Evolutionary conservation across 2,113 vertebrate genomes (phyloP), one percentile per base, ranked within the genome.

Genomic region (Aegotheles bennettii): DNA sequence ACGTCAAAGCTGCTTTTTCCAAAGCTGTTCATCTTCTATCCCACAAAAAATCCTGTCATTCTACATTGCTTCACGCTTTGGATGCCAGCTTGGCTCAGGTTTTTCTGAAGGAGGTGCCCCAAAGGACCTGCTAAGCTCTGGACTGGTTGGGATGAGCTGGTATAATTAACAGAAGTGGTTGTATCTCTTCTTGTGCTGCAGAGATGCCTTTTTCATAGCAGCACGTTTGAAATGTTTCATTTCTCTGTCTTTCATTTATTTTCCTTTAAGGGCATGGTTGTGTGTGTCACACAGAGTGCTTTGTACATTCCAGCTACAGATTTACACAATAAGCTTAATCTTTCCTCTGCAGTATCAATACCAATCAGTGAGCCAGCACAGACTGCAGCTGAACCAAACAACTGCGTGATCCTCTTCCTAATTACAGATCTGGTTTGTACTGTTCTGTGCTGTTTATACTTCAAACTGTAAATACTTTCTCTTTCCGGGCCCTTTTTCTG

Each of bases 281-380:
- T 83, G 45, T 31, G 82, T 76, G 40, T 77, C 67, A 83, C 77
- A 28, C n/a, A 31, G 33, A 68, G 36, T 43, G 13, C 71, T 87
- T 68, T 8, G 29, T 79, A 28, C 20, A 2, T 83, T 87, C 78
- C 59, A 84, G 53, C 53, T 57, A 13, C 59, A 51, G 70, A 47
- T 95, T 93, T 97, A 92, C 87, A 91, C 90, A 91, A 88, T 73
- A 93, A 67, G 3, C 45, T 42, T 76, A 45, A 74, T 80, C 81
- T 82, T 43, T 75, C 28, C 59, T 60, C 50, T 20, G 59, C 63
- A 20, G 31, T 91, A 69, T 57, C 84, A 68, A 10, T 57, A 63
- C 15, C n/a, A 17, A 4, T n/a, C 89, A 91, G 74, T 53, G 74
- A 94, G 15, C 59, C 8, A 3, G 51, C 68, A 65, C 81, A 70